phyloP scores from a whole-genome alignment of 2,113 vertebrate species.

The Caloenas nicobarica region DNA sequence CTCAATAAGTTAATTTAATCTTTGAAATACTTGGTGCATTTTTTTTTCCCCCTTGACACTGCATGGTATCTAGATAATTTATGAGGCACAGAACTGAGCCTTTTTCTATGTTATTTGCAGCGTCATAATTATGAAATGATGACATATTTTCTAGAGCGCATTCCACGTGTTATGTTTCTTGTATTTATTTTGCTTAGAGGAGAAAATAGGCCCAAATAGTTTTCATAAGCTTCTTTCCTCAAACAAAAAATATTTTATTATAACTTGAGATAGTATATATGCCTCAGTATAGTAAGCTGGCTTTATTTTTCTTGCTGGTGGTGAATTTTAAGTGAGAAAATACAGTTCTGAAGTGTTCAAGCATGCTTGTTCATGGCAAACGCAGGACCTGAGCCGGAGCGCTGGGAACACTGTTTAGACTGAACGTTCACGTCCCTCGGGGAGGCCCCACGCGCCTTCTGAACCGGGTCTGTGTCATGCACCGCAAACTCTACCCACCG shows the following conservation, averaged over 20 bases:
- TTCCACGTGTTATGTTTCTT: constrained; percentile 68
- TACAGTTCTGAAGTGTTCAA: constrained; percentile 37
- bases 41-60: background rate
- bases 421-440: background rate
- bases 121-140: constrained; percentile 10
- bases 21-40: constrained; percentile 41
- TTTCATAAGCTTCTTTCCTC: constrained; percentile 41
- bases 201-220: constrained; percentile 28
- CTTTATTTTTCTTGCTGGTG: constrained; percentile 46
- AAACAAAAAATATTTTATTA: constrained; percentile 36
- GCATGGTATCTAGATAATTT: background rate
- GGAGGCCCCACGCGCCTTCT: background rate
- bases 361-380: fast-evolving
- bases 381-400: background rate
- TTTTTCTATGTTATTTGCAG: constrained; percentile 35
- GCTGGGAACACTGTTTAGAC: background rate
- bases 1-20: constrained; percentile 18
- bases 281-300: constrained; percentile 8
- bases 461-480: background rate
- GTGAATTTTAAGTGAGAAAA: constrained; percentile 29
- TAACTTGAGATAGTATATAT: background rate
- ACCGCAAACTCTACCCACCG: fast-evolving
- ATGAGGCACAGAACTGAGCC: constrained; percentile 27
- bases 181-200: constrained; percentile 59
- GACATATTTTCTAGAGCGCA: constrained; percentile 64